Evolutionary conservation across 2,113 vertebrate genomes (phyloP), one percentile per base, ranked within the genome.

Genomic region (Emydocephalus ijimae): DNA sequence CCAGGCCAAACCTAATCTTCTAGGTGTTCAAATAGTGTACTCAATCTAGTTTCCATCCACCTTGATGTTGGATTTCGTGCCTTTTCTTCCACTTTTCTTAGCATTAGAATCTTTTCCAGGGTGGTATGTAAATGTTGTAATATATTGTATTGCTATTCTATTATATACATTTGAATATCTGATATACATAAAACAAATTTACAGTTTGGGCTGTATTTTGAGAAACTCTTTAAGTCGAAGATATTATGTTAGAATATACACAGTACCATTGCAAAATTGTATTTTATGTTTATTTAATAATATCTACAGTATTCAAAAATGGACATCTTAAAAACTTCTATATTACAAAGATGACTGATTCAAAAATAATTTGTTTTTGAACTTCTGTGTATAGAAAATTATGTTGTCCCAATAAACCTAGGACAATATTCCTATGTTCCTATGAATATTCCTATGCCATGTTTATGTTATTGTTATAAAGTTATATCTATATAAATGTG

Each of bases 401-500:
- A 59, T 39, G 39, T 59, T 85, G 69, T 11, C 10, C 6, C 24
- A n/a, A 56, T 89, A 59, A 89, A 52, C 29, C 14, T 92, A 23
- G n/a, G 21, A 43, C 45, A 90, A 90, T 57, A 85, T 57, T 57
- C n/a, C n/a, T 21, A 74, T 50, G 48, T 50, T 50, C 48, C 48
- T 50, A 50, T 50, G 7, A 50, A 50, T 9, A 50, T 50, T 50
- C 48, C 48, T 50, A n/a, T 74, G 86, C 50, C 20, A 87, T 61
- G 43, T 39, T 64, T 52, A 64, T 92, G 29, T 87, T 69, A 34
- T 85, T 74, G 89, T 9, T 92, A 2, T 52, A 55, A 48, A 89
- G 0, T 50, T 90, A 59, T 86, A 81, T 93, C 5, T 94, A 3
- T 2, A 15, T 43, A n/a, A 0, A 0, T 43, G 0, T 91, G 39